Evolutionary conservation across 2,797 vertebrate genomes (phyloP), one percentile per base, ranked within the genome.

Genomic region (Heteromormyrus szaboi): DNA sequence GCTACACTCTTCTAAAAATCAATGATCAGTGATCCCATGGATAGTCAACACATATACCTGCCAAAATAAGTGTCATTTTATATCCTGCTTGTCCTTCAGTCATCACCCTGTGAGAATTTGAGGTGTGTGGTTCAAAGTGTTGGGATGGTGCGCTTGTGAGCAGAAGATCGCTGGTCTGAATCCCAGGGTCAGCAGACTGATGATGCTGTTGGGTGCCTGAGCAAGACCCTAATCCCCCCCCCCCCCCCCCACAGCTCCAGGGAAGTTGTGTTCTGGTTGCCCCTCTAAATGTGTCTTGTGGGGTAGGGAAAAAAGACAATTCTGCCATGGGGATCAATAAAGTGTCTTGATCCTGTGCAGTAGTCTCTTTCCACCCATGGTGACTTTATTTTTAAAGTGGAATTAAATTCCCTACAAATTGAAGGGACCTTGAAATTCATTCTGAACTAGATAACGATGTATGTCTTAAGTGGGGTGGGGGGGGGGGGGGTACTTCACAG

Each of bases 11-110:
- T 46, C 65, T 17, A 37, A 37, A 33, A 79, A 79, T 79, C 72
- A 44, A n/a, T 79, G 72, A 41, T 22, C 56, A n/a, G 41, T 89
- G 89, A 8, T 86, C 88, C 88, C 65, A 17, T 37, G 65, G 12
- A 12, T 37, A 6, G 12, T 14, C 65, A 4, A 37, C 4, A 72
- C 12, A 37, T 7, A 37, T 37, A 72, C 65, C 65, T 37, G 29
- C 65, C 29, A 37, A 37, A 72, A 72, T 33, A 37, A 72, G 4
- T 33, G 29, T 72, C 65, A 72, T 72, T 72, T 72, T 17, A 68
- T 14, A 33, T 29, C 25, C 25, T 1, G 11, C 25, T 33, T 33
- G 62, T 33, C 62, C 62, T 68, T 29, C 25, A 11, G 25, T 68
- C 11, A 4, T 65, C 62, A 29, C 25, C 62, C 62, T 65, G 62